Evolutionary conservation across 2,113 vertebrate species (phyloP), one percentile per base, ranked within the genome.

Genomic region (Bagarius yarrelli): DNA sequence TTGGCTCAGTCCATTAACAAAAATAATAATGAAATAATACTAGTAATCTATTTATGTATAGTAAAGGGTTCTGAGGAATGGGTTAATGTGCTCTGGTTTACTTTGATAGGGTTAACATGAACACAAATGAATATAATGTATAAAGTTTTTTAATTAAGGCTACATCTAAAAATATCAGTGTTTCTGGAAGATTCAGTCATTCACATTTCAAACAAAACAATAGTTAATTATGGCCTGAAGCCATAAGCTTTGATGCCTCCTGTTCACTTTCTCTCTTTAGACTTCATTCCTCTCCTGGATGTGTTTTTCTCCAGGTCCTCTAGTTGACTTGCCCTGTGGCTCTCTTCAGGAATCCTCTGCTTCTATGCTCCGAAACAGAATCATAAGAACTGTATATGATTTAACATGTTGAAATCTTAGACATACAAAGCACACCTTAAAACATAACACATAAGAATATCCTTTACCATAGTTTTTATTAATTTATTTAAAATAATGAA

Each of bases 141-240:
- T 18, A 69, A 18, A 25, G 71, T 36, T 30, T 70, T n/a, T 0
- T 83, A 87, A 86, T 88, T 86, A 88, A 90, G 88, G 74, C 80
- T 82, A 88, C 86, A 87, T 89, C 91, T 91, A 90, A 91, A 88
- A 90, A 87, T 85, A 84, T 66, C 8, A 79, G 88, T 18, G 87
- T 80, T 88, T 89, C 89, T 78, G 83, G 86, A 88, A 87, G 88
- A 80, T 89, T 87, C 59, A 85, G 88, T 90, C 81, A 86, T 87
- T 76, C 80, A 83, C 87, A 87, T 91, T 91, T 92, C 87, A 91
- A 90, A 89, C 88, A 85, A 88, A 66, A 83, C 78, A 84, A 86
- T 72, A 59, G 87, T 87, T 94, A 93, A 93, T 94, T 93, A 93
- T 92, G 90, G 89, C 92, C 91, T 88, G 72, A 87, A 91, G 93